phyloP scores from a whole-genome alignment of 2,888 invertebrate species.

The Meganola albula region DNA sequence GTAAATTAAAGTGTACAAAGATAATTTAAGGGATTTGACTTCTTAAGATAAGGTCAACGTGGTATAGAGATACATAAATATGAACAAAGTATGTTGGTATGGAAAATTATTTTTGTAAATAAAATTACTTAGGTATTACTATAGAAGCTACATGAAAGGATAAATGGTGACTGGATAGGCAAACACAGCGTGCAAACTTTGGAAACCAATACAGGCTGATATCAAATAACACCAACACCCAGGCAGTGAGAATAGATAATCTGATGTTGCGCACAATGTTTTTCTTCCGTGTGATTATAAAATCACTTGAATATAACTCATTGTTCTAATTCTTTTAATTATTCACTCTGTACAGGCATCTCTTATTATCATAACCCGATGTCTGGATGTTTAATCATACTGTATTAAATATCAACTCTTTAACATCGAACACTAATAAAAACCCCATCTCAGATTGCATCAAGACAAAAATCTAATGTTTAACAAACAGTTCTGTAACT shows the following conservation, averaged over 20 bases:
- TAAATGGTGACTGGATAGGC: too few relatives aligned
- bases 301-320: not conserved
- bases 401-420: slow-evolving; percentile 13
- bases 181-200: too few relatives aligned
- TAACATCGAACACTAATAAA: slow-evolving; percentile 22
- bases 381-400: not conserved
- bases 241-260: too few relatives aligned
- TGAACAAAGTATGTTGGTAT: too few relatives aligned
- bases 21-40: slow-evolving; percentile 49
- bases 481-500: slow-evolving; percentile 56
- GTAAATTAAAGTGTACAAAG: slow-evolving; percentile 52
- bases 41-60: slow-evolving; percentile 31
- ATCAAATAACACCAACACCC: too few relatives aligned
- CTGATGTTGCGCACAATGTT: too few relatives aligned
- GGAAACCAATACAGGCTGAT: too few relatives aligned
- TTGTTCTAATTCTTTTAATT: not conserved
- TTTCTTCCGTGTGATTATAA: too few relatives aligned
- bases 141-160: too few relatives aligned
- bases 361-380: not conserved
- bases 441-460: slow-evolving; percentile 25
- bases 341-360: not conserved
- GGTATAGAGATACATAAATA: too few relatives aligned
- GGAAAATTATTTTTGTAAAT: too few relatives aligned
- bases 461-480: slow-evolving; percentile 41
- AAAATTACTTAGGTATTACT: too few relatives aligned